Percentiles rank a stretch among this genome's conserved stretches.
phyloP scores from a whole-genome alignment of 2,797 vertebrate genomes.

The Eleutherodactylus coqui region DNA sequence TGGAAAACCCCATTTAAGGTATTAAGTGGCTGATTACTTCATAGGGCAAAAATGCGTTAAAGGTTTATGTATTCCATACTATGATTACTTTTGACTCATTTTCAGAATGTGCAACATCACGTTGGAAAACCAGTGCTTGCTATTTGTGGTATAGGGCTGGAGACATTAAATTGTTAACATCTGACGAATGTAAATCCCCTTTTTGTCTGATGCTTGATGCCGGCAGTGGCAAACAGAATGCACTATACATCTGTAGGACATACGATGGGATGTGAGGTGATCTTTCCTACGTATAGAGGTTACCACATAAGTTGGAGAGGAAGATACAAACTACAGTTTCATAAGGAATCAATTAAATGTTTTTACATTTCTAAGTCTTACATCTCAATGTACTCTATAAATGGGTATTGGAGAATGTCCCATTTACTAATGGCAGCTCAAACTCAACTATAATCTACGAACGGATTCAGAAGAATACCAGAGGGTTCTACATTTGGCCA shows the following conservation, averaged over 20 bases:
- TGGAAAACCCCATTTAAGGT: background rate
- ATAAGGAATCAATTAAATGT: conserved; percentile 15
- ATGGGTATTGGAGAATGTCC: background rate
- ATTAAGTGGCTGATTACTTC: background rate
- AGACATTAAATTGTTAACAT: conserved; percentile 10
- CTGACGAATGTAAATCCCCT: background rate
- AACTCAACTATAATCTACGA: background rate
- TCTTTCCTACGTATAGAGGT: background rate
- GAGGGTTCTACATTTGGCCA: background rate
- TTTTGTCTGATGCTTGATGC: background rate
- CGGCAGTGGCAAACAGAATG: background rate
- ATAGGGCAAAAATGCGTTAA: background rate
- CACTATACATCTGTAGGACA: background rate
- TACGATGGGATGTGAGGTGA: background rate
- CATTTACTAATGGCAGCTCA: background rate
- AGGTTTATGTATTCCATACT: background rate
- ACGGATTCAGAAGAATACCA: background rate
- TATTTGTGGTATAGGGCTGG: background rate
- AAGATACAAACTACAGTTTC: background rate
- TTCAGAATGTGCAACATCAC: background rate
- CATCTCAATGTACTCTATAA: background rate
- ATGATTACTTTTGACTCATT: background rate
- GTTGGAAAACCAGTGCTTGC: background rate
- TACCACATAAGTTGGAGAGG: background rate
- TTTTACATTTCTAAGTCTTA: background rate